A percentile compares a stretch with the other conserved stretches of the same genome.
Conservation (phyloP, 2,888 invertebrate species). For the Octonoba sinensis region DNA sequence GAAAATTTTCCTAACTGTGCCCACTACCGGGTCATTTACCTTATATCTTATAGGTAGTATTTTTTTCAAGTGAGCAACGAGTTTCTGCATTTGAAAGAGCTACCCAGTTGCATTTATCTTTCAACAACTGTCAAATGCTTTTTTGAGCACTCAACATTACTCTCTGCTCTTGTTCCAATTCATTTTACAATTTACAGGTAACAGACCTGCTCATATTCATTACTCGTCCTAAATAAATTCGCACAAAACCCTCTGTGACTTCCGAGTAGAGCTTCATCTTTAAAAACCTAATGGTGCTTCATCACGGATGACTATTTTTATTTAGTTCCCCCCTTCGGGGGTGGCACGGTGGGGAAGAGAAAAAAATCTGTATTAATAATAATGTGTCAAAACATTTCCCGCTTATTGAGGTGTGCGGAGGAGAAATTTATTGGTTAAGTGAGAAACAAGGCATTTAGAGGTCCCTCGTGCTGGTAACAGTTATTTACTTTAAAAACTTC, state of each 20-base stretch:
- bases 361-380: constrained; percentile 26
- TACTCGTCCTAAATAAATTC: constrained; percentile 21
- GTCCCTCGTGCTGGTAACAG: constrained; percentile 3
- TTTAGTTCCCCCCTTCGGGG: constrained; percentile 9
- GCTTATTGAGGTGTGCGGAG: constrained; percentile 27
- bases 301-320: constrained; percentile 38
- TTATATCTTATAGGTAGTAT: no score
- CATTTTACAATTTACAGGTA: constrained; percentile 34
- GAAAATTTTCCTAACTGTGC: no score
- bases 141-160: no score
- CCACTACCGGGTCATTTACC: no score
- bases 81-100: no score
- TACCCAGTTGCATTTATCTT: no score
- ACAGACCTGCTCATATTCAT: constrained; percentile 28
- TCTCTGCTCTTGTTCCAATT: no score
- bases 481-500: constrained; percentile 40
- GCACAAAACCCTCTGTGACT: no score
- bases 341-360: not conserved
- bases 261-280: not conserved
- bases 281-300: no score
- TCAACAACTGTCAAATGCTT: no score
- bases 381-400: constrained; percentile 54
- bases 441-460: constrained; percentile 36
- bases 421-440: constrained; percentile 34
- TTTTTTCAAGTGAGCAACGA: no score